Evolutionary conservation across 64 coral and sea anemone species (phyloP).

Genomic region (Pocillopora damicornis): DNA sequence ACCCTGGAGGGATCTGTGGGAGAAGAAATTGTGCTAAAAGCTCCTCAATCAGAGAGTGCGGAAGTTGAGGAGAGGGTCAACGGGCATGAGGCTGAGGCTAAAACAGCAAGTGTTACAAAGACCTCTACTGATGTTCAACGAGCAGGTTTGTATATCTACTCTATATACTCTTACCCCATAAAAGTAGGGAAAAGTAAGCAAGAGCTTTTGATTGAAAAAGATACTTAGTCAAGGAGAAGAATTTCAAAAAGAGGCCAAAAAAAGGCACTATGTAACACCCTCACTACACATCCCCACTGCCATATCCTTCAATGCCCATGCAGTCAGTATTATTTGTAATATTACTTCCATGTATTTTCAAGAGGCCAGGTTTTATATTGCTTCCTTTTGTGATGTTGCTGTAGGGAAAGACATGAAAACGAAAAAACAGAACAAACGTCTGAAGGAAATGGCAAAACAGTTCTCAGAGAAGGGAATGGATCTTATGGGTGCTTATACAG

Average conservation of each 20-base stretch:
- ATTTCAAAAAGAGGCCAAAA: too few species aligned
- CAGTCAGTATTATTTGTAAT: too few species aligned
- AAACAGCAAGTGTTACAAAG: background rate
- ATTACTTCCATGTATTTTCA: too few species aligned
- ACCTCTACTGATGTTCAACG: background rate
- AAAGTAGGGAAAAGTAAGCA: too few species aligned
- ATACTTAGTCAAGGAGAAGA: too few species aligned
- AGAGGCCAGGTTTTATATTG: too few species aligned
- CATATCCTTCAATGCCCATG: too few species aligned
- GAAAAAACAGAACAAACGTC: conserved; percentile 43
- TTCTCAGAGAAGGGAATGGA: conserved; percentile 33
- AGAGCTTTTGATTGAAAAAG: too few species aligned
- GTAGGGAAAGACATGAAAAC: conserved; percentile 51
- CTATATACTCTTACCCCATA: too few species aligned
- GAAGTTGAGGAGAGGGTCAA: conserved; percentile 20
- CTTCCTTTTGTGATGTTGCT: background rate
- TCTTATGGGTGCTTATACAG: conserved; percentile 60
- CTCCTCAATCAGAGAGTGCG: background rate
- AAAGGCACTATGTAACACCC: too few species aligned
- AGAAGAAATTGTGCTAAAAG: background rate
- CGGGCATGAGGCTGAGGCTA: background rate
- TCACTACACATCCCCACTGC: too few species aligned
- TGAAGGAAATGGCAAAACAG: conserved; percentile 55
- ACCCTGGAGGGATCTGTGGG: background rate
- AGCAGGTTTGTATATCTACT: background rate